Conservation (phyloP, 2,113 vertebrate genomes). For the Sminthopsis crassicaudata region DNA sequence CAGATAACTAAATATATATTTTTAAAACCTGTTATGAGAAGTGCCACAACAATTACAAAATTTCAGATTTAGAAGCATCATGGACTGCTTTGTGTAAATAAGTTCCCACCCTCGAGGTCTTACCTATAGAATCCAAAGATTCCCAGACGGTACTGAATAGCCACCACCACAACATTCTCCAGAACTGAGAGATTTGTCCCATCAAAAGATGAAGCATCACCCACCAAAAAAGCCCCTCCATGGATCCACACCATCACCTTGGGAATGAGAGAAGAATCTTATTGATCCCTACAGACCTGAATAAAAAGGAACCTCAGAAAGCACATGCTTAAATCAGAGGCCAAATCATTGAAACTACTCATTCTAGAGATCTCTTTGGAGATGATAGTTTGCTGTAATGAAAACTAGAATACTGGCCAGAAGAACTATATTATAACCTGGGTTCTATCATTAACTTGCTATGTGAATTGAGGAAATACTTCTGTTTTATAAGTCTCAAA, state of each 20-base stretch:
- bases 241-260: slow-evolving; percentile 1
- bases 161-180: not conserved
- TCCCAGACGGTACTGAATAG: not conserved
- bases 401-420: not conserved
- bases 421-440: not conserved
- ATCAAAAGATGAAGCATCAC: not conserved
- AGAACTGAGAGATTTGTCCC: not conserved
- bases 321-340: not conserved
- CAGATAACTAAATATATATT: not conserved
- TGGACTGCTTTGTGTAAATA: no score
- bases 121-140: no score
- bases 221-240: not conserved
- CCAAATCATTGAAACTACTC: not conserved
- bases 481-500: not conserved
- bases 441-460: not conserved
- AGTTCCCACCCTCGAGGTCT: not conserved
- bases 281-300: not conserved
- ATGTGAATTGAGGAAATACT: not conserved
- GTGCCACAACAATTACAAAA: no score
- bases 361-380: not conserved
- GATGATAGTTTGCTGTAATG: not conserved
- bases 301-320: not conserved
- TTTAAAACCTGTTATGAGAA: not conserved
- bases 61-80: no score
- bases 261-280: not conserved